phyloP scores from a whole-genome alignment of 2,797 vertebrate species.

The Crocodylus rhombifer region DNA sequence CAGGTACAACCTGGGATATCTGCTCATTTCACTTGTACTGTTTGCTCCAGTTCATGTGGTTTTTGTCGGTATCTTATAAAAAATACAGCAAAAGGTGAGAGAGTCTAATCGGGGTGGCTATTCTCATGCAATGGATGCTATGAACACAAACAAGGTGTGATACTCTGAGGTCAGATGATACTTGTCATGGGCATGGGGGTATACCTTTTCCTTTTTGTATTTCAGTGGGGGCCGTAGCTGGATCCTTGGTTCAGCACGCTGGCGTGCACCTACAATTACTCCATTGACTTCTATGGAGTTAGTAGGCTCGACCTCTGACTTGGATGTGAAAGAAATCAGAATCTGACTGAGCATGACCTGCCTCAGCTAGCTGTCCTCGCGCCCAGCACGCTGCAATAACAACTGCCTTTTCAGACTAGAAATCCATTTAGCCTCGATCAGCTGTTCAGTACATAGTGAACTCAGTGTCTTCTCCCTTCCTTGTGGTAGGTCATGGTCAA shows the following conservation, averaged over 20 bases:
- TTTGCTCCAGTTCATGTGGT: background rate
- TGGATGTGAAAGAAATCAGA: background rate
- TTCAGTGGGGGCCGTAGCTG: background rate
- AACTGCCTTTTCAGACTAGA: background rate
- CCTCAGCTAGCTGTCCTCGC: background rate
- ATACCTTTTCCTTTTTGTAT: background rate
- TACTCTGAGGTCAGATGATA: background rate
- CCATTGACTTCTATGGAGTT: background rate
- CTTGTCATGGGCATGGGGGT: rapidly evolving
- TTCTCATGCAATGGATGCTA: background rate
- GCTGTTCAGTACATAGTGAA: background rate
- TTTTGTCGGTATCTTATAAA: too few relatives aligned
- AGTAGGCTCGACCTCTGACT: background rate
- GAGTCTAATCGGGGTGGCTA: background rate
- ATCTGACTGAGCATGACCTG: background rate
- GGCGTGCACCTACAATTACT: background rate
- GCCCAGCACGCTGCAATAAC: background rate
- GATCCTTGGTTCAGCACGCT: background rate
- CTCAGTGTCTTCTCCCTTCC: background rate
- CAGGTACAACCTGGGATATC: background rate
- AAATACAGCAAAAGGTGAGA: background rate
- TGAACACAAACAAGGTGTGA: background rate
- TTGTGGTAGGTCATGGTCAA: background rate
- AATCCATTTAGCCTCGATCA: background rate
- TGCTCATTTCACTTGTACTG: background rate